Evolutionary conservation across 2,113 vertebrate genomes (phyloP).

Genomic region (Saccopteryx bilineata): DNA sequence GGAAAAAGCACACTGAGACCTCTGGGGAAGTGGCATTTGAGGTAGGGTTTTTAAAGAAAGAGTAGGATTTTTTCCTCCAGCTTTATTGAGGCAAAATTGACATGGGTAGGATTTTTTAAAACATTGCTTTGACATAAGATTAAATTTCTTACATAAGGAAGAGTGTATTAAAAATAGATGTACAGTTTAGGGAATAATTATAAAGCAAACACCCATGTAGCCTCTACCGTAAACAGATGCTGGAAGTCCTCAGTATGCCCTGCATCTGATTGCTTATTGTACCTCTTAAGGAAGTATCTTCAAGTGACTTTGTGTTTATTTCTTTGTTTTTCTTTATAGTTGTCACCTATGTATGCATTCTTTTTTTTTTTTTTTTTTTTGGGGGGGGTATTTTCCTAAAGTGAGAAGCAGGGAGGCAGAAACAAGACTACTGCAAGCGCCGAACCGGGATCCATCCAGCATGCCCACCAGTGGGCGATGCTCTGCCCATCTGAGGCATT

Average conservation of each 20-base stretch:
- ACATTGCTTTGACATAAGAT: neutral
- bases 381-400: no score
- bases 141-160: neutral
- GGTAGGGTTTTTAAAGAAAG: conserved; percentile 38
- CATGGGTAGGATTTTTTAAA: neutral
- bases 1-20: neutral
- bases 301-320: neutral
- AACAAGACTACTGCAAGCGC: no score
- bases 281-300: neutral
- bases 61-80: neutral
- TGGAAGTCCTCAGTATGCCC: neutral
- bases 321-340: neutral
- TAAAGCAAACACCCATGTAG: neutral
- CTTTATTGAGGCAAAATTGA: neutral
- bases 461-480: no score
- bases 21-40: neutral
- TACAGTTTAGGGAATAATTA: neutral
- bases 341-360: neutral
- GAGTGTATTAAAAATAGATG: neutral
- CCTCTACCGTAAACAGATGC: neutral
- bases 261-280: neutral
- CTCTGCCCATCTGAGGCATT: no score
- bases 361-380: neutral
- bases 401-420: no score
- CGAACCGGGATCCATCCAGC: no score